These are phyloP conservation scores for Stichodactyla mertensii DNA, from an alignment of 64 coral and sea anemone genomes.

Conservation along the genomic window DNA sequence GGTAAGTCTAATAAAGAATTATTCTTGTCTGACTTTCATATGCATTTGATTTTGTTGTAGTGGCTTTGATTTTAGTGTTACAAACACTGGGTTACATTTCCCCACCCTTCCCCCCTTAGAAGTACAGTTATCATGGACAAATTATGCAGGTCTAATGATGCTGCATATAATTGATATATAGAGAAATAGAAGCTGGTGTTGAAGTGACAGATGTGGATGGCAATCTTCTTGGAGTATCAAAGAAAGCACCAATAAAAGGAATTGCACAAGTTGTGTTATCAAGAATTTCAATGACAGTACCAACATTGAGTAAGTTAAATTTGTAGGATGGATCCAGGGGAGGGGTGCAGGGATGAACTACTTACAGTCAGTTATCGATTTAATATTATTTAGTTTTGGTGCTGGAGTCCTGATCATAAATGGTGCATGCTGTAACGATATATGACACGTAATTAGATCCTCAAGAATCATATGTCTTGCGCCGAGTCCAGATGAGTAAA, in stretches of 20 bases:
- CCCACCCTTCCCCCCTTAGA: too few relatives aligned
- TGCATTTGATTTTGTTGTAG: too few relatives aligned
- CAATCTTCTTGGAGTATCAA: constrained; percentile 68
- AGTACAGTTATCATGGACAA: background rate
- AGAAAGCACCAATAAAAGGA: constrained; percentile 76
- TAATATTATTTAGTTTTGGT: too few relatives aligned
- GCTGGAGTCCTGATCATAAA: too few relatives aligned
- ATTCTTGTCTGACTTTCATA: background rate
- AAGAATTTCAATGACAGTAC: constrained; percentile 89
- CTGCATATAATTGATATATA: background rate
- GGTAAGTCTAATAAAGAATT: constrained; percentile 27
- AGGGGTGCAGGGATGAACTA: too few relatives aligned
- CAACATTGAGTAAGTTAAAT: constrained; percentile 83
- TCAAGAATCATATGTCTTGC: too few relatives aligned
- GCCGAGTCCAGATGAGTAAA: too few relatives aligned
- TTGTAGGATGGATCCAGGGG: background rate
- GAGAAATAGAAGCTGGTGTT: constrained; percentile 88
- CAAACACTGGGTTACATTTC: too few relatives aligned
- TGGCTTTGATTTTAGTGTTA: background rate
- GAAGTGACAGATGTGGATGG: constrained; percentile 76
- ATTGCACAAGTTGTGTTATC: constrained; percentile 91
- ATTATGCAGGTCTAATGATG: background rate
- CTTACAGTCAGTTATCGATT: too few relatives aligned
- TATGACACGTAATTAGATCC: too few relatives aligned
- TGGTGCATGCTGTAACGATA: too few relatives aligned